Evolutionary conservation across 2,113 vertebrate genomes (phyloP), one percentile per base, ranked within the genome.

Genomic region (Aegithalos caudatus): DNA sequence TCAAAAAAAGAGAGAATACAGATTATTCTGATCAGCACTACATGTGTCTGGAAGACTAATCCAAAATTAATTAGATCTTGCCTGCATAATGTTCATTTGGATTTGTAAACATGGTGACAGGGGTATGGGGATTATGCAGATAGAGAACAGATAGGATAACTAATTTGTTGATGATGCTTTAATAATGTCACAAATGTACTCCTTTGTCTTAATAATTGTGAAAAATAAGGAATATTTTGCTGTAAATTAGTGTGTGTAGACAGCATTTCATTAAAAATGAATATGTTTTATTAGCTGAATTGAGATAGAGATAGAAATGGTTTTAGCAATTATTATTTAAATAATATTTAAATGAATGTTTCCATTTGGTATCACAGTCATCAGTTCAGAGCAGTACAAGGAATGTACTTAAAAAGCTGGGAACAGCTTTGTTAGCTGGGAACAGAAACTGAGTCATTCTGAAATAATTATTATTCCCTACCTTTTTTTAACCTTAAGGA

Each of bases 51-150:
- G 69, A 90, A 98, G 90, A 51, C 95, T 98, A 98, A 95, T 95
- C 81, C 95, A 94, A 97, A 97, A 97, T 97, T 96, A 98, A 97
- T 98, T 97, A 97, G 91, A 95, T 97, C 80, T 90, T 91, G 87
- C 90, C 88, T 88, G 57, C 90, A 84, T 81, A 95, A 81, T 88
- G 94, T 97, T 98, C 86, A 94, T 95, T 97, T 96, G 95, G 90
- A 95, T 97, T 97, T 93, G 88, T 97, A 97, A 97, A 94, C 95
- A 94, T 65, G 90, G 92, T 89, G 95, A 94, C 14, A 7, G 50
- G 92, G 66, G 57, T 84, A 91, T 50, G 71, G 92, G 96, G 88
- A 95, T 97, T 97, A 96, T 92, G 88, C 93, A 97, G 95, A 96
- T 92, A 92, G 66, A 92, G 94, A 95, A 92, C 47, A 92, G 95